These are phyloP conservation scores for Onthophagus sagittarius DNA, from an alignment of 2,888 invertebrate genomes.

Conservation along the genomic window DNA sequence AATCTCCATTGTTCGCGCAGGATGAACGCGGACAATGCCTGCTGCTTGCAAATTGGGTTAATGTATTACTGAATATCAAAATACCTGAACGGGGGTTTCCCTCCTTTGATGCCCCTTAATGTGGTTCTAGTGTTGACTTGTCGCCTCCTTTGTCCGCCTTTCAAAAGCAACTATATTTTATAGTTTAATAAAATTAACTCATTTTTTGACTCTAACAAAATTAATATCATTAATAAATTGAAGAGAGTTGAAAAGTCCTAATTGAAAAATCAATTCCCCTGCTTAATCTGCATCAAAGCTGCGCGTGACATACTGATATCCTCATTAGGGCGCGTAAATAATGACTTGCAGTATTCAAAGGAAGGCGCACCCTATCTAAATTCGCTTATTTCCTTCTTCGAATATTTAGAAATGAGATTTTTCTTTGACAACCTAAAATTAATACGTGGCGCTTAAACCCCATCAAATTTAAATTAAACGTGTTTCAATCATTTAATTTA, in stretches of 20 bases:
- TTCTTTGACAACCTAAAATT: not conserved
- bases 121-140: not conserved
- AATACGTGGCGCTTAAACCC: not conserved
- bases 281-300: not conserved
- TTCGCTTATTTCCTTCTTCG: not conserved
- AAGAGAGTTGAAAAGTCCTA: constrained; percentile 11
- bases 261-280: constrained; percentile 14
- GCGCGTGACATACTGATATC: not conserved
- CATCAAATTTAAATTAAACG: not conserved
- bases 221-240: not conserved
- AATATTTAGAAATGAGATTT: not conserved
- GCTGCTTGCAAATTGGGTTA: not conserved
- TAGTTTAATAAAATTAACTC: too few relatives aligned
- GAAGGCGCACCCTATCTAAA: not conserved
- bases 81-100: not conserved
- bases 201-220: too few relatives aligned
- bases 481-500: not conserved
- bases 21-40: not conserved
- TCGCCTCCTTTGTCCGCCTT: not conserved
- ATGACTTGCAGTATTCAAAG: not conserved
- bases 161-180: not conserved
- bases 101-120: not conserved
- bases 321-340: not conserved
- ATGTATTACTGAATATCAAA: not conserved
- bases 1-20: constrained; percentile 10